These are phyloP conservation scores for Andrena praecox DNA, from an alignment of 2,888 invertebrate species.

Conservation along the genomic window DNA sequence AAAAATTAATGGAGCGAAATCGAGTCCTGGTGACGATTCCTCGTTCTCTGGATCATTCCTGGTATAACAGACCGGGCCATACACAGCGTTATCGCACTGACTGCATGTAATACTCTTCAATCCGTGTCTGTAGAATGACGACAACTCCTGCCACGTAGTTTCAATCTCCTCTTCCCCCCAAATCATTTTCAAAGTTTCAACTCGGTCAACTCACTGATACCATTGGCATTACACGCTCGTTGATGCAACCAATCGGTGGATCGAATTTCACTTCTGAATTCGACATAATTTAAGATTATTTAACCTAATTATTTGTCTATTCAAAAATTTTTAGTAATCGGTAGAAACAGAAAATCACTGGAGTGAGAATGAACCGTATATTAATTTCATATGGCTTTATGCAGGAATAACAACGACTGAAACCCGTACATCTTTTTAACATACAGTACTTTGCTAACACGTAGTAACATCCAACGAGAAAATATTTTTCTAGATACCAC, in stretches of 20 bases:
- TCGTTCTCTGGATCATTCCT: constrained; percentile 57
- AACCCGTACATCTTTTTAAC: too few relatives aligned
- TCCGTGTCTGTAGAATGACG: constrained; percentile 80
- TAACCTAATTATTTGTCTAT: not conserved
- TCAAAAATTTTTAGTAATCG: too few relatives aligned
- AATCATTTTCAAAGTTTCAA: constrained; percentile 75
- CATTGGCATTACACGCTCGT: constrained; percentile 31
- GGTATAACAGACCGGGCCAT: constrained; percentile 87
- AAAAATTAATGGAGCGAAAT: constrained; percentile 88
- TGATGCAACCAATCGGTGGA: constrained; percentile 6
- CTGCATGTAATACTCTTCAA: constrained; percentile 89
- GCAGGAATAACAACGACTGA: not conserved
- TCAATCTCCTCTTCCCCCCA: constrained; percentile 73
- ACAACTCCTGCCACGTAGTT: constrained; percentile 81
- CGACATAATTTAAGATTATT: not conserved
- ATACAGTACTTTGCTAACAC: not conserved
- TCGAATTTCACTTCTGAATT: not conserved
- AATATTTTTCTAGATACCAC: not conserved
- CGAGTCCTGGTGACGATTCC: constrained; percentile 85
- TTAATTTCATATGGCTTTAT: not conserved
- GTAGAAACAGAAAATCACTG: not conserved
- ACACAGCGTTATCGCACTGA: constrained; percentile 87
- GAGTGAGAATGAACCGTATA: not conserved
- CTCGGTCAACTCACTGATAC: constrained; percentile 51
- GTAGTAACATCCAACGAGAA: not conserved